A percentile compares a stretch with the other conserved stretches of the same genome.
Evolutionary conservation across 2,888 invertebrate genomes (phyloP).

Genomic region (Ochropacha duplaris): DNA sequence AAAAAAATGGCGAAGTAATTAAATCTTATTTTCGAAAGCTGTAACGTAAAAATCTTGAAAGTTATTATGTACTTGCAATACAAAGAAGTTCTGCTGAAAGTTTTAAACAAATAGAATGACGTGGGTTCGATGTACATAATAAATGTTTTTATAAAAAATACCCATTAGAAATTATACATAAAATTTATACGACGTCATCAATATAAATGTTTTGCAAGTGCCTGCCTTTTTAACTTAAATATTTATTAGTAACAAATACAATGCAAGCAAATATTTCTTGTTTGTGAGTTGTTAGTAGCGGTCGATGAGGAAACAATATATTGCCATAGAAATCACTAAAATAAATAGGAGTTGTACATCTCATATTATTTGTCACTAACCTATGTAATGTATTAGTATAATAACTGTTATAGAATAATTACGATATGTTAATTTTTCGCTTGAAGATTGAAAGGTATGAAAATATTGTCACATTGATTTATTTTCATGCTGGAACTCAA

Average conservation of each 20-base stretch:
- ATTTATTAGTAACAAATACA: too few relatives aligned
- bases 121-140: not conserved
- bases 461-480: not conserved
- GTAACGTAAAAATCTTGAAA: slow-evolving; percentile 15
- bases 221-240: too few relatives aligned
- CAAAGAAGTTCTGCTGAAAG: not conserved
- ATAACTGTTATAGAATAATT: not conserved
- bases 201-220: too few relatives aligned
- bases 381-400: not conserved
- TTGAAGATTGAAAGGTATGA: not conserved
- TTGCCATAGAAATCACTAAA: not conserved
- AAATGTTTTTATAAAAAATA: not conserved
- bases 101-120: not conserved
- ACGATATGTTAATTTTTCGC: not conserved
- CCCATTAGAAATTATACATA: not conserved
- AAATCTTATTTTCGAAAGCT: too few relatives aligned
- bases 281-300: not conserved
- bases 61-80: slow-evolving; percentile 2
- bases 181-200: not conserved
- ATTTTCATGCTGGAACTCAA: slow-evolving; percentile 1
- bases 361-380: not conserved
- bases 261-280: not conserved
- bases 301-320: not conserved
- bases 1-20: too few relatives aligned
- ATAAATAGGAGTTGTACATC: not conserved